Conservation (phyloP, 2,888 invertebrate species). For the Euplagia quadripunctaria region DNA sequence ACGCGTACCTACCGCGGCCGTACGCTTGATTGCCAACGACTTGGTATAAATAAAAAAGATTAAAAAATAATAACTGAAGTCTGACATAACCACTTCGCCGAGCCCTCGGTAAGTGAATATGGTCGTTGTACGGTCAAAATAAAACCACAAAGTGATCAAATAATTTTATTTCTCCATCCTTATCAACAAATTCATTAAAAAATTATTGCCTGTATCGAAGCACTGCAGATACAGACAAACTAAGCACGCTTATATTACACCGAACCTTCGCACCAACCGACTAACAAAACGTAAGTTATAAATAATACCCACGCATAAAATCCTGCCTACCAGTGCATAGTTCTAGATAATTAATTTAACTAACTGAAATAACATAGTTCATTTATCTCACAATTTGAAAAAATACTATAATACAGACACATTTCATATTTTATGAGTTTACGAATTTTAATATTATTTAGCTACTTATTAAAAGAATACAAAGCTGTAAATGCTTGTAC, state of each 20-base stretch:
- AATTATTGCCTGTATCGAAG: conserved; percentile 50
- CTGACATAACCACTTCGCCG: too few relatives aligned
- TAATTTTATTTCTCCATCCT: conserved; percentile 64
- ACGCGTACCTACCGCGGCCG: too few relatives aligned
- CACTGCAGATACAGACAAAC: conserved; percentile 21
- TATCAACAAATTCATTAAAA: conserved; percentile 67
- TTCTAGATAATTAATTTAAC: neutral
- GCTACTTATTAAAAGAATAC: neutral
- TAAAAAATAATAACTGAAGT: too few relatives aligned
- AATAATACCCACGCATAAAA: conserved; percentile 4
- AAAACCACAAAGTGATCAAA: conserved; percentile 50
- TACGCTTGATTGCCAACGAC: too few relatives aligned
- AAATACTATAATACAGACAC: neutral
- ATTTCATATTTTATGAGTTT: conserved; percentile 1
- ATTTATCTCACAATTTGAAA: conserved; percentile 1
- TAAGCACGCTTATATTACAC: conserved; percentile 20
- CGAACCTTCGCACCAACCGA: conserved; percentile 1
- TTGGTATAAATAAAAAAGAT: too few relatives aligned
- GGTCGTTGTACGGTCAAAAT: neutral
- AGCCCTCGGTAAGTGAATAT: too few relatives aligned
- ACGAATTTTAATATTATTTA: neutral
- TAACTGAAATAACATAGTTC: neutral
- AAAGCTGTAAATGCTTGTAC: neutral
- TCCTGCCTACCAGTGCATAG: neutral
- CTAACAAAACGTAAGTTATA: neutral